Evolutionary conservation across 2,888 invertebrate species (phyloP).

Genomic region (Agrochola circellaris): DNA sequence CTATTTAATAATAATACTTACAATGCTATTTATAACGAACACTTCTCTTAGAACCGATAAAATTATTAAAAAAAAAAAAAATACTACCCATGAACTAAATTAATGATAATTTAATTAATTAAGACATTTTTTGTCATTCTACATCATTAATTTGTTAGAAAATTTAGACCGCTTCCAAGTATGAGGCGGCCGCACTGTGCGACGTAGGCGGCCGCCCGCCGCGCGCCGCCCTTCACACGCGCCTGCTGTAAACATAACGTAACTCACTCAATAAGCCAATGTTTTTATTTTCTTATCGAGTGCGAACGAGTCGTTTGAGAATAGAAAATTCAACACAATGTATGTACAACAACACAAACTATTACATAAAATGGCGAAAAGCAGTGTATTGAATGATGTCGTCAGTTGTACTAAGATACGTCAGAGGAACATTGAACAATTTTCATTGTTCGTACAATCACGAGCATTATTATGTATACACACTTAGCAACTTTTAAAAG

Average conservation of each 20-base stretch:
- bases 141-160: too few species aligned
- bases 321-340: conserved; percentile 6
- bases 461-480: background rate
- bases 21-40: too few species aligned
- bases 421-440: background rate
- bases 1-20: too few species aligned
- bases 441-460: background rate
- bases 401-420: background rate
- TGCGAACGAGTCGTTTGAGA: conserved; percentile 20
- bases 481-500: background rate
- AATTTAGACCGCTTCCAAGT: too few species aligned
- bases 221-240: background rate
- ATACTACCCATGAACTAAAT: too few species aligned
- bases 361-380: background rate
- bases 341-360: conserved; percentile 19
- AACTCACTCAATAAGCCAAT: conserved; percentile 12
- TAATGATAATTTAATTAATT: background rate
- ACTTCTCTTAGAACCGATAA: too few species aligned
- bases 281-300: conserved; percentile 39
- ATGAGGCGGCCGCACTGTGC: too few species aligned
- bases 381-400: background rate
- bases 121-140: background rate
- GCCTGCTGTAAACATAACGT: background rate
- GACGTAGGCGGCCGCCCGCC: too few species aligned
- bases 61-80: too few species aligned